phyloP scores from a whole-genome alignment of 2,888 invertebrate genomes.

The Ophioninae sp. region DNA sequence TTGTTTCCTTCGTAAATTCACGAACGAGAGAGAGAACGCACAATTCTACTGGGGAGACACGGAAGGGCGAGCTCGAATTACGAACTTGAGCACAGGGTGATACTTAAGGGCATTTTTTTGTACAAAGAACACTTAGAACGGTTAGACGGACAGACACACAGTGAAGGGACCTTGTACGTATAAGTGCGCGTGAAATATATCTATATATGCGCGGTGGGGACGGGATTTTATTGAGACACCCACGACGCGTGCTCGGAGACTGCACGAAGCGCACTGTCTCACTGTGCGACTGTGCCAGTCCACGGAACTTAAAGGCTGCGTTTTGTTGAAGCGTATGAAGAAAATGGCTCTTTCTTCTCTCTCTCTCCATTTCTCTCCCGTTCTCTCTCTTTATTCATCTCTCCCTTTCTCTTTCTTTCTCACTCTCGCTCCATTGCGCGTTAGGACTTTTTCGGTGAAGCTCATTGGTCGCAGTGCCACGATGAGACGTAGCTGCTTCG shows the following conservation, averaged over 20 bases:
- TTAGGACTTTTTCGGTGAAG: conserved; percentile 19
- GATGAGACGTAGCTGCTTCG: background rate
- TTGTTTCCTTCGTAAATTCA: background rate
- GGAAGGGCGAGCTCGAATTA: background rate
- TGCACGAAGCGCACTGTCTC: conserved; percentile 61
- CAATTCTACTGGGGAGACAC: conserved; percentile 1
- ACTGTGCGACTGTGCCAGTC: conserved; percentile 36
- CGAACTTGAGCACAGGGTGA: conserved; percentile 3
- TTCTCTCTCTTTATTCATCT: conserved; percentile 16
- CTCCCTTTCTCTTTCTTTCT: conserved; percentile 21
- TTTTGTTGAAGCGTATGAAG: conserved; percentile 38
- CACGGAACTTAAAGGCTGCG: conserved; percentile 51
- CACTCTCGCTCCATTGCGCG: conserved; percentile 25
- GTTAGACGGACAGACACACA: conserved; percentile 21
- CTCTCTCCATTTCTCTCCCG: conserved; percentile 20
- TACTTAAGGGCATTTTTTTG: background rate
- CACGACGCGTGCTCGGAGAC: conserved; percentile 43
- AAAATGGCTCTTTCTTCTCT: conserved; percentile 20
- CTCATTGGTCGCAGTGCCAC: conserved; percentile 27
- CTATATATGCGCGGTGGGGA: conserved; percentile 26
- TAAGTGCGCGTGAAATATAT: conserved; percentile 21
- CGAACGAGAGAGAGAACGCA: background rate
- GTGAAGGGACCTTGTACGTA: conserved; percentile 26
- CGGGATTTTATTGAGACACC: conserved; percentile 19
- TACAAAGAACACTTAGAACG: conserved; percentile 1